phyloP scores from a whole-genome alignment of 2,888 invertebrate species.

The Pterostichus niger region DNA sequence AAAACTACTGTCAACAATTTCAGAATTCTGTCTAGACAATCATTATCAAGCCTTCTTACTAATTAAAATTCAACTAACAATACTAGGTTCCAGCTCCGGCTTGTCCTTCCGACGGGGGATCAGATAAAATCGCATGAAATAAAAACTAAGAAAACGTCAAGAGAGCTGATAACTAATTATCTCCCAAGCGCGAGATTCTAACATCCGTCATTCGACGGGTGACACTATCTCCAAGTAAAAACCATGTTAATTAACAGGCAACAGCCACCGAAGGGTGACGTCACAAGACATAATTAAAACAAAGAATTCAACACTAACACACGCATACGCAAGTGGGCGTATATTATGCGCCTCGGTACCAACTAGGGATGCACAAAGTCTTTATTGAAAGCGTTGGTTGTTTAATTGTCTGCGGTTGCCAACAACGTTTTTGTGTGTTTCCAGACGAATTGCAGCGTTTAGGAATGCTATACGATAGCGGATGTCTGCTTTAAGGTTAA shows the following conservation, averaged over 20 bases:
- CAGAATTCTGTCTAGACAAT: not conserved
- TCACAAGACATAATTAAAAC: conserved; percentile 20
- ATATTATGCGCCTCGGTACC: conserved; percentile 1
- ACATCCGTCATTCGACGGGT: conserved; percentile 63
- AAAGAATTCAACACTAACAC: conserved; percentile 9
- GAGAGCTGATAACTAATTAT: conserved; percentile 64
- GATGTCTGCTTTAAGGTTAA: conserved; percentile 13
- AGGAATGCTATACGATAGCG: not conserved
- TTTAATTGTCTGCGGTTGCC: conserved; percentile 19
- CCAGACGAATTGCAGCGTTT: not conserved
- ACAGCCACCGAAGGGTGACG: conserved; percentile 51
- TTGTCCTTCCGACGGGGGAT: conserved; percentile 10
- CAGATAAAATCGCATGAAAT: conserved; percentile 41
- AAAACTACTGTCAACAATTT: no score
- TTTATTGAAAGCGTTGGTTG: conserved; percentile 2
- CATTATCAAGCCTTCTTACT: not conserved
- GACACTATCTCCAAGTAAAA: conserved; percentile 65
- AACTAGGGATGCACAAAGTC: conserved; percentile 8
- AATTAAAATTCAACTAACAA: conserved; percentile 36
- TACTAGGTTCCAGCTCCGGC: not conserved
- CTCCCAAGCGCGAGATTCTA: conserved; percentile 61
- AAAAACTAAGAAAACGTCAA: conserved; percentile 51
- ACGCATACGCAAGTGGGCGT: conserved; percentile 8
- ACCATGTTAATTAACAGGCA: conserved; percentile 65
- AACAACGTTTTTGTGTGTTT: conserved; percentile 2